Evolutionary conservation across 2,888 invertebrate genomes (phyloP), one percentile per base, ranked within the genome.

Genomic region (Graphium colonna): DNA sequence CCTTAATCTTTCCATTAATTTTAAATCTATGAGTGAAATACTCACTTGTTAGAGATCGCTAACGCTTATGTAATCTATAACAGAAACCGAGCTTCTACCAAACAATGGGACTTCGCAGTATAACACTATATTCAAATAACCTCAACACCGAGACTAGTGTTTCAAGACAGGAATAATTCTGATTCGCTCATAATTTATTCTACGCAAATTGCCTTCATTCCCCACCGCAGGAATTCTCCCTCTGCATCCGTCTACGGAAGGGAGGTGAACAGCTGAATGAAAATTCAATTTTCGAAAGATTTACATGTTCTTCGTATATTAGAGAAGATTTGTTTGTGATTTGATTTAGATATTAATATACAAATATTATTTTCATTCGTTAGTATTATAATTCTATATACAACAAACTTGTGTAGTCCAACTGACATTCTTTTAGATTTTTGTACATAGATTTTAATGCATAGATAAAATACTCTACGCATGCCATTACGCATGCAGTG

Each of bases 131-230:
- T 48, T 40, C 21, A 38, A 49, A 40, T 41, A 31, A 26, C 26
- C 26, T 26, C 26, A 26, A 26, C 26, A 26, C 31, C 10, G 31
- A 7, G 31, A 56, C 57, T 61, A 31, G 31, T 31, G 31, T 62
- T 58, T 41, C 49, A 48, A 56, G 52, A 57, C 56, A 54, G 65
- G 68, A 67, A 69, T 68, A 69, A 68, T 62, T 64, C 60, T 67
- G 69, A 72, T 73, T 70, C 67, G 50, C 58, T 67, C 61, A 57
- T 68, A 65, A 73, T 67, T 63, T 44, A 51, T 45, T 71, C 67
- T 61, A 62, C 56, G 53, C 56, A 64, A 72, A 68, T 71, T 67
- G 63, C 52, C 62, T 52, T 59, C 62, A 60, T 66, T 65, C 62
- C 60, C 60, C 31, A 9, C 60, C 42, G 50, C 63, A 50, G 58